Base-by-base conservation (phyloP, 2,888 invertebrate species). In the Actias luna region DNA sequence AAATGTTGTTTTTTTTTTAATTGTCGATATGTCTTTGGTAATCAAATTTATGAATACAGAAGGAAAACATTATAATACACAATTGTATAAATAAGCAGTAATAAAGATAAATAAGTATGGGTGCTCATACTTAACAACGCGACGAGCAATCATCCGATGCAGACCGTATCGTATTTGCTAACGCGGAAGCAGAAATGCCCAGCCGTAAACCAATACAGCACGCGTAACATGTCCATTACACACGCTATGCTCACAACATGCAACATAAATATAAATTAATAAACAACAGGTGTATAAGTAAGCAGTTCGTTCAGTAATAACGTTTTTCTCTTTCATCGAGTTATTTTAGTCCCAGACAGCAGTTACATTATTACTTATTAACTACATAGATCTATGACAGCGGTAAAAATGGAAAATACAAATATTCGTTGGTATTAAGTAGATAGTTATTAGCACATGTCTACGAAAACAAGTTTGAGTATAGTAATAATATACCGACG, bases 191-290 rank as follows among this genome's bases (percentile, higher is more conserved):
- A 22, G 42, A 36, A 42, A 39, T 58, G 42, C 31, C 22, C 60
- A 42, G 64, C 52, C 50, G 66, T 67, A 69, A 70, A 64, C 60
- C 61, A 64, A 70, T 63, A 67, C 66, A 63, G 55, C 64, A 55
- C 61, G 72, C 69, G 66, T 70, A 70, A 71, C 61, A 65, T 25
- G 57, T 58, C 31, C 42, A 58, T 58, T 57, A 59, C 69, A 68
- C 74, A 75, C 74, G 74, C 76, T 68, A 75, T 71, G 58, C 62
- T 64, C 58, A 52, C 55, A 14, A n/a, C 62, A 52, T 59, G 33
- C 55, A 35, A 61, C 29, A 57, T 31, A n/a, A n/a, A n/a, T n/a
- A 57, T 50, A 33, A 46, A 18, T 27, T 55, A n/a, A 55, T 29
- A 55, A 29, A 29, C 29, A 55, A 55, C 55, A 55, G 29, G 29